Conservation (phyloP, 2,888 invertebrate genomes). For the Axea sp. region DNA sequence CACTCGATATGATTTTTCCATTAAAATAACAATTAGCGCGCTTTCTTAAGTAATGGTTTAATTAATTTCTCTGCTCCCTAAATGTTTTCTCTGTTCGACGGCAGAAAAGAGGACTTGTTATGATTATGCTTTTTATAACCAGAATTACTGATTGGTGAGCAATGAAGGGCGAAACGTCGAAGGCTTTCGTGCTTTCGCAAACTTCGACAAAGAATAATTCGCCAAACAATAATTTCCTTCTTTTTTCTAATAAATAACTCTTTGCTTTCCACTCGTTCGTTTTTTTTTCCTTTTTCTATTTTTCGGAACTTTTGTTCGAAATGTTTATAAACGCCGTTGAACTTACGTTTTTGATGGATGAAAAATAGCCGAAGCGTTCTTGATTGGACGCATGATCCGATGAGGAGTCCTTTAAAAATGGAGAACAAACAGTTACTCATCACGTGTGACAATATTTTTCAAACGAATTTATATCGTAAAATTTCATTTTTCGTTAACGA, state of each 20-base stretch:
- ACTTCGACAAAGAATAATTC: slow-evolving; percentile 52
- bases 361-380: slow-evolving; percentile 78
- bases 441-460: slow-evolving; percentile 41
- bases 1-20: slow-evolving; percentile 58
- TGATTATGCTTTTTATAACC: slow-evolving; percentile 71
- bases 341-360: slow-evolving; percentile 77
- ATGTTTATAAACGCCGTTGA: slow-evolving; percentile 32
- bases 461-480: slow-evolving; percentile 44
- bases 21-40: slow-evolving; percentile 66
- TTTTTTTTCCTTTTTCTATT: slow-evolving; percentile 13
- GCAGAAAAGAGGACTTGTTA: slow-evolving; percentile 63
- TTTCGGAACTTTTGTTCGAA: slow-evolving; percentile 6
- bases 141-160: slow-evolving; percentile 69
- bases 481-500: slow-evolving; percentile 29
- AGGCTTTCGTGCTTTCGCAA: slow-evolving; percentile 39
- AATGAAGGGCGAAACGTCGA: slow-evolving; percentile 50
- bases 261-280: no score
- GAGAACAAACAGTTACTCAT: slow-evolving; percentile 49
- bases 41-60: slow-evolving; percentile 65
- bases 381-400: slow-evolving; percentile 76
- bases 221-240: slow-evolving; percentile 33
- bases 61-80: slow-evolving; percentile 63
- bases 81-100: slow-evolving; percentile 62
- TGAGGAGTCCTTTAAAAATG: slow-evolving; percentile 73
- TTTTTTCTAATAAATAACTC: slow-evolving; percentile 23